Evolutionary conservation across 2,888 invertebrate species (phyloP).

Genomic region (Bellardia pandia): DNA sequence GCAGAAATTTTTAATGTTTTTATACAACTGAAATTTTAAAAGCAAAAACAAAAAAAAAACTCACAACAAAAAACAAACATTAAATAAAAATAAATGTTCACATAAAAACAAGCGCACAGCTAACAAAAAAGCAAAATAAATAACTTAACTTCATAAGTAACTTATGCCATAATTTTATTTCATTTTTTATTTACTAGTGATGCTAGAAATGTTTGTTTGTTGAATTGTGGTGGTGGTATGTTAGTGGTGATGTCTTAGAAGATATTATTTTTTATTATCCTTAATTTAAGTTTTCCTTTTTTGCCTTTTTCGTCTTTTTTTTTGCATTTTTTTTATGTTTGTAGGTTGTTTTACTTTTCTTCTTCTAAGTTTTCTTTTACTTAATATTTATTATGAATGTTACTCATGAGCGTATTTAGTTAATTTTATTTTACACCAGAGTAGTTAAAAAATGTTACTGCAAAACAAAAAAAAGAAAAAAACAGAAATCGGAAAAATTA

Average conservation of each 20-base stretch:
- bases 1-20: not conserved
- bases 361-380: conserved; percentile 39
- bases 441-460: conserved; percentile 58
- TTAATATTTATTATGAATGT: conserved; percentile 74
- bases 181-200: conserved; percentile 32
- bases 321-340: conserved; percentile 10
- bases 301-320: conserved; percentile 5
- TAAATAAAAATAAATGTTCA: conserved; percentile 10
- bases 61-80: not conserved
- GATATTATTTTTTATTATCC: conserved; percentile 58
- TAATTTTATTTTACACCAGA: conserved; percentile 75
- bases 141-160: conserved; percentile 61
- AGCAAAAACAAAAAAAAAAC: not conserved
- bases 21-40: not conserved
- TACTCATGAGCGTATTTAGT: conserved; percentile 75
- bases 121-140: conserved; percentile 3
- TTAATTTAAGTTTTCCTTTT: conserved; percentile 41
- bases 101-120: conserved; percentile 19
- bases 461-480: not conserved
- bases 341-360: conserved; percentile 25
- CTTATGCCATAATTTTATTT: conserved; percentile 64
- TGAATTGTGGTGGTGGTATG: not conserved
- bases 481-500: conserved; percentile 53
- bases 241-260: conserved; percentile 41
- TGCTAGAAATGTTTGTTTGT: conserved; percentile 12